Evolutionary conservation across 1,140 invertebrate species (phyloP), one percentile per base, ranked within the genome.

Genomic region (Drosophila micromelanica): DNA sequence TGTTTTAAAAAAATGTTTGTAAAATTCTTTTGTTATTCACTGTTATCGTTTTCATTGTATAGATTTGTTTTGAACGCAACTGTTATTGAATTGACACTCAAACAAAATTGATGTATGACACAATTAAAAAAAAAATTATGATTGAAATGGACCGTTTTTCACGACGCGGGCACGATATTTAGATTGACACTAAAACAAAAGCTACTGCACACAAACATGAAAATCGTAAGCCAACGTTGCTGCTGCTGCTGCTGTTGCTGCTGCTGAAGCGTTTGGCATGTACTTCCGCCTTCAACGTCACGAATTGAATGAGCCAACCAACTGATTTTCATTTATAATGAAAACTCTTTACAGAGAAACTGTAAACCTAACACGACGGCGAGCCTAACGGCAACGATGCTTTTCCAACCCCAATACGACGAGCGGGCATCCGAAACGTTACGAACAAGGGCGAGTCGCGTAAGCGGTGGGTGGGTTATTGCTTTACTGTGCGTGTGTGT

Each of bases 231-330:
- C 35, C 32, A 35, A 17, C 17, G 17, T 2, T 17, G 17, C 17
- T 17, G 37, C 59, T 69, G 49, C 52, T 51, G 59, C n/a, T 17
- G 17, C 17, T 17, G n/a, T n/a, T n/a, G n/a, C 42, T 9, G 37
- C 59, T 69, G 49, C 52, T 51, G 59, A 74, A 74, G 69, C 57
- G 55, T 37, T 64, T 76, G 72, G 62, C 40, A 45, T 70, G 72
- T 82, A 91, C 90, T 91, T 91, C 80, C 86, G 90, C 78, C 69
- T 79, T 82, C 86, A 91, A 87, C 82, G 90, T 89, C 74, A 71
- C 82, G 80, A 90, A 89, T 81, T 80, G 90, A 91, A 91, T 91
- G 90, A 91, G 73, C 81, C 76, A 85, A 90, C 86, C 86, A 84
- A 89, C 74, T 73, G 82, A 49, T 87, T 79, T 78, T 65, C 86